These are phyloP conservation scores for Neodiprion lecontei DNA, from an alignment of 1,140 invertebrate genomes.

Conservation along the genomic window DNA sequence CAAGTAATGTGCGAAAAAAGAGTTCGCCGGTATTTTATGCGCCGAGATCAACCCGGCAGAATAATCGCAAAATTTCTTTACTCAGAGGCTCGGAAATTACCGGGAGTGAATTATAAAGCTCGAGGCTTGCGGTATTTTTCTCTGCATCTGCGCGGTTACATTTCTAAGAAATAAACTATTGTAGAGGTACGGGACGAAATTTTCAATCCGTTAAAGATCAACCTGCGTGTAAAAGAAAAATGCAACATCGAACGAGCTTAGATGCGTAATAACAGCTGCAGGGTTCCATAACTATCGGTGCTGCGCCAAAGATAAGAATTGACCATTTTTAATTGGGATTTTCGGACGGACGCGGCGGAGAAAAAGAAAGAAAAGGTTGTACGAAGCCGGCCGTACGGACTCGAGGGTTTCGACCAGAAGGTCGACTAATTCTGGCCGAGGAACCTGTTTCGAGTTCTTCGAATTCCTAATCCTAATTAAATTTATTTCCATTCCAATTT, in stretches of 20 bases:
- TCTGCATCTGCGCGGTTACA: background rate
- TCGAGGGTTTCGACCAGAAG: conserved; percentile 32
- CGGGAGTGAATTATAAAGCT: no score
- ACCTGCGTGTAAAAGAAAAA: conserved; percentile 5
- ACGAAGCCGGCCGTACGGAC: conserved; percentile 7
- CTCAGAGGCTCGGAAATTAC: no score
- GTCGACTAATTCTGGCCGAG: conserved; percentile 32
- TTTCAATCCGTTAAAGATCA: background rate
- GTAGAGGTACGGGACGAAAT: background rate
- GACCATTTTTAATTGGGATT: conserved; percentile 26
- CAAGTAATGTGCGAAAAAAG: no score
- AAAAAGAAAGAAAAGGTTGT: conserved; percentile 18
- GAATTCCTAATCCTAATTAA: conserved; percentile 63
- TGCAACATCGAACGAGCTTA: background rate
- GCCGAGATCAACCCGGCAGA: no score
- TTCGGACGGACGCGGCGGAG: conserved; percentile 4
- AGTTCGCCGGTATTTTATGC: no score
- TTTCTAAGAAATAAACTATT: background rate
- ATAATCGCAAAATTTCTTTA: no score
- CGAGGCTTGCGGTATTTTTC: background rate
- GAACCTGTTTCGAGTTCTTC: conserved; percentile 47
- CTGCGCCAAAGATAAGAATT: background rate
- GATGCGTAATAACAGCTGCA: background rate
- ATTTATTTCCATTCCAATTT: conserved; percentile 54
- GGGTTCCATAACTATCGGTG: background rate